phyloP scores from a whole-genome alignment of 2,113 vertebrate genomes.

The Sapayoa aenigma region DNA sequence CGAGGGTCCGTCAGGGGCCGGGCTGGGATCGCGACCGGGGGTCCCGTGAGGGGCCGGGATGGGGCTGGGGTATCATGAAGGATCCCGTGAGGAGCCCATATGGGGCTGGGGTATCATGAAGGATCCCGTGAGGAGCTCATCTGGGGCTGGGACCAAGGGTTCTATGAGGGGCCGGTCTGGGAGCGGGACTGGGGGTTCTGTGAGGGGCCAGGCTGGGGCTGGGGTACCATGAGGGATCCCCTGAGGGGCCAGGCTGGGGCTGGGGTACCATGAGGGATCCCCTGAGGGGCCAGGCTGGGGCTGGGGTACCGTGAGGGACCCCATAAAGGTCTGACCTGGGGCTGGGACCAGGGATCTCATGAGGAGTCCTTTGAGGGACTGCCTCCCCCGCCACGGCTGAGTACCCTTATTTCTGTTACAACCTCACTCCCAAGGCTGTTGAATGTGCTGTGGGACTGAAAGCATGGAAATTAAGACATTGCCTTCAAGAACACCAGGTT shows the following conservation, averaged over 20 bases:
- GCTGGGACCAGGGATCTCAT: too few species aligned
- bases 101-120: accelerated
- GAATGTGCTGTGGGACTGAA: neutral
- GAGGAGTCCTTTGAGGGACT: too few species aligned
- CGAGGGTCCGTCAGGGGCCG: neutral
- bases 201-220: accelerated
- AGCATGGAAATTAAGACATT: neutral
- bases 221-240: neutral
- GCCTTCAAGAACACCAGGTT: neutral
- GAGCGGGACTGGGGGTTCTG: too few species aligned
- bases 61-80: neutral
- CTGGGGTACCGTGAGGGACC: too few species aligned
- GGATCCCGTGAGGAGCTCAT: too few species aligned
- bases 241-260: neutral
- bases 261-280: too few species aligned
- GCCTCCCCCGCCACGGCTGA: too few species aligned
- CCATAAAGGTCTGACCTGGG: too few species aligned
- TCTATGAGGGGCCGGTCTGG: too few species aligned
- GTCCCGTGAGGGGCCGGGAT: neutral
- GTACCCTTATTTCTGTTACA: accelerated
- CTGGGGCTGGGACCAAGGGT: neutral
- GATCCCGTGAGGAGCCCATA: accelerated
- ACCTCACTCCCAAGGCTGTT: neutral
- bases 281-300: neutral
- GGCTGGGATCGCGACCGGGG: too few species aligned